Base-by-base conservation (phyloP, 64 coral and sea anemone genomes). In the Pocillopora damicornis region DNA sequence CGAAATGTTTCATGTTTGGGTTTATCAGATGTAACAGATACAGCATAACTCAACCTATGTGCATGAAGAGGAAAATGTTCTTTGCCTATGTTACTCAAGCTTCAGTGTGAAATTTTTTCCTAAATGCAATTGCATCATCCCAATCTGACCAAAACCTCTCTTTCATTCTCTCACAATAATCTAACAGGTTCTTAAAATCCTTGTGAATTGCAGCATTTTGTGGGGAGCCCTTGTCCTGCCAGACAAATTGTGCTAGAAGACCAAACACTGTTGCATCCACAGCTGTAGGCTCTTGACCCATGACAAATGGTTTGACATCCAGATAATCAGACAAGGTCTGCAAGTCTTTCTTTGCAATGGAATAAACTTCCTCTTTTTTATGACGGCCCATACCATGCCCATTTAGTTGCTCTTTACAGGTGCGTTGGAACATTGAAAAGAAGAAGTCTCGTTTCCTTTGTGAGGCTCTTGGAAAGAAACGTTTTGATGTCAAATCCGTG, bases 251-350 rank as follows among this genome's bases (percentile, higher is more conserved):
- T 13, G 93, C 93, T 68, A 95, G 73, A 0, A 84, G 88, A 2
- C 93, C 93, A 91, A 95, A 95, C 15, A 89, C 93, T 58, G 79
- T 66, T n/a, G 93, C 76, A 88, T 95, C 93, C 35, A 95, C 93
- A 10, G 75, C 16, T 0, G 72, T 91, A 22, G 89, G 79, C 37
- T 95, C 79, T 23, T 91, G 72, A 30, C 93, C 93, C 86, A 95
- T 88, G 8, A 95, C 13, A 77, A 95, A 95, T 30, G 93, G 85
- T 16, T 91, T 88, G 13, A n/a, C 62, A 0, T 45, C 62, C 17
- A 95, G 69, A 35, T 80, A 82, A 57, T 76, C 86, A 71, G 93
- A 95, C 15, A 95, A 58, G 72, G 89, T 63, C 61, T 73, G 68
- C 15, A 95, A 61, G 75, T 95, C 93, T 34, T 82, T 78, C 18